Percentiles rank a stretch among this genome's conserved stretches.
phyloP scores from a whole-genome alignment of 2,888 invertebrate genomes.

The Plebejus melissa region DNA sequence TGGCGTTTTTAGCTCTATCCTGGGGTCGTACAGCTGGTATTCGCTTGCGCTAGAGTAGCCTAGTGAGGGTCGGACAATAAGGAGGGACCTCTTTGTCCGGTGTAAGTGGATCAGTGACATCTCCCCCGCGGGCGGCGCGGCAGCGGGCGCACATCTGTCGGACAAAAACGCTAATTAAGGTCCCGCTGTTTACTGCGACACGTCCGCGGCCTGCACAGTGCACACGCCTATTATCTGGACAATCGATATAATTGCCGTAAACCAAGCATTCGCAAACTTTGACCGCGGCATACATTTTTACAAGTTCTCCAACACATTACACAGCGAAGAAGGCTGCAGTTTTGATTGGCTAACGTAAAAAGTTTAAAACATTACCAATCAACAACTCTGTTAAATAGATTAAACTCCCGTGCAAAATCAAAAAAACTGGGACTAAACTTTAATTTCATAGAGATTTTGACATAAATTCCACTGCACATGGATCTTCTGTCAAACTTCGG shows the following conservation, averaged over 20 bases:
- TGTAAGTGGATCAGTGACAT: constrained; percentile 52
- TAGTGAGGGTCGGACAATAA: constrained; percentile 18
- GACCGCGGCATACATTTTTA: background rate
- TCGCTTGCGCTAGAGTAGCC: background rate
- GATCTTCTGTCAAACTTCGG: no score
- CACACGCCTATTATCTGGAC: background rate
- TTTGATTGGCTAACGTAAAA: no score
- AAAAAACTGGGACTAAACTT: no score
- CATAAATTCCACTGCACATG: no score
- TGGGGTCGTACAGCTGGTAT: background rate
- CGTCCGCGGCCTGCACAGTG: background rate
- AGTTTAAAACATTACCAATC: no score
- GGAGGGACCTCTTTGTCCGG: constrained; percentile 50
- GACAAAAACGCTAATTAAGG: constrained; percentile 47
- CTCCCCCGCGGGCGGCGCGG: constrained; percentile 50
- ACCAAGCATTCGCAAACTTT: background rate
- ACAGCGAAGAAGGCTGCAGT: no score
- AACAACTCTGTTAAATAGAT: no score
- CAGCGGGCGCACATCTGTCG: constrained; percentile 47
- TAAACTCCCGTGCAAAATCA: no score
- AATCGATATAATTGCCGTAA: background rate
- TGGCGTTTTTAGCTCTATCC: background rate
- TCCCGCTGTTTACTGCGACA: constrained; percentile 27
- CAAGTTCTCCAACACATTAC: no score
- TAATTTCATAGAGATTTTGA: no score